Percentiles rank a stretch among this genome's conserved stretches.
These are phyloP conservation scores for Disparrhopalites patrizii DNA, from an alignment of 2,888 invertebrate species.

Conservation along the genomic window DNA sequence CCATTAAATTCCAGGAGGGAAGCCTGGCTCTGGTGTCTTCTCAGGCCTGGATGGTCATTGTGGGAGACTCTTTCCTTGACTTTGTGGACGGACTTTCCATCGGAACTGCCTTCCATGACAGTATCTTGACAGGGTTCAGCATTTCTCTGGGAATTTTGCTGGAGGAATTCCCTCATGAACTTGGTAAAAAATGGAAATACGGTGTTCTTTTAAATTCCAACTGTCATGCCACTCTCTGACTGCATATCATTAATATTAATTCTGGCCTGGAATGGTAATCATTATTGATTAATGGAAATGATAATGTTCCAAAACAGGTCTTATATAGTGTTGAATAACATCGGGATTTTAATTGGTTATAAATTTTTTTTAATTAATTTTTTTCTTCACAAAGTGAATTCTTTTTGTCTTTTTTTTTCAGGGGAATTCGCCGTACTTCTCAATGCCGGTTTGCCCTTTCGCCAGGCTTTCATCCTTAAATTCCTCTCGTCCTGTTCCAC, in stretches of 20 bases:
- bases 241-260: too few relatives aligned
- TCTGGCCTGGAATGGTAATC: too few relatives aligned
- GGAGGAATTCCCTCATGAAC: constrained; percentile 22
- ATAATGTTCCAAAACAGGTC: neutral
- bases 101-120: constrained; percentile 25
- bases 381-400: neutral
- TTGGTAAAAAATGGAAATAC: constrained; percentile 13
- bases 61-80: constrained; percentile 21
- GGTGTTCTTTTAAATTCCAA: too few relatives aligned
- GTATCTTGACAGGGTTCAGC: constrained; percentile 21
- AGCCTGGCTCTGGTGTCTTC: constrained; percentile 15
- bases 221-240: too few relatives aligned
- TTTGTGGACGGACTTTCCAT: constrained; percentile 26
- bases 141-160: constrained; percentile 22
- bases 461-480: constrained; percentile 16
- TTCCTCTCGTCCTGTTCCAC: constrained; percentile 16
- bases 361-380: neutral
- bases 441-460: constrained; percentile 16
- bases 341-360: neutral
- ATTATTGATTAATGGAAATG: too few relatives aligned
- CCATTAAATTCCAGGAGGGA: constrained; percentile 18
- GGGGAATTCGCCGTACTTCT: constrained; percentile 25
- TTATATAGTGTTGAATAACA: neutral
- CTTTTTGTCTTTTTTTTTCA: neutral
- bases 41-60: constrained; percentile 23